Evolutionary conservation across 2,888 invertebrate species (phyloP), one percentile per base, ranked within the genome.

Genomic region (Chelonus formosanus): DNA sequence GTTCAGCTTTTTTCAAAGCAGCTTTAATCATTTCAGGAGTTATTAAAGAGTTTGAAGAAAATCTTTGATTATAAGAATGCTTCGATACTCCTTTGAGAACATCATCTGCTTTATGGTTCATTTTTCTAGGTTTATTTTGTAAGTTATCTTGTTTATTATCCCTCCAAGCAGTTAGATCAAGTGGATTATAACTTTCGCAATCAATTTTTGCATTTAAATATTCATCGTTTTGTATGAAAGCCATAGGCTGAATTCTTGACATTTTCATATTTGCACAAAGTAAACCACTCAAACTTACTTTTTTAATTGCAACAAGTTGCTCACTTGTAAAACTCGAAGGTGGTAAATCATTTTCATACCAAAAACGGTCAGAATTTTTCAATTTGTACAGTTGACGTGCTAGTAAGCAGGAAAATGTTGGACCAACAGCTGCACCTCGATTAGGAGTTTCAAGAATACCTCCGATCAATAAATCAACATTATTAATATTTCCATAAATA

Each of bases 341-440:
- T 0, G 95, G 96, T 54, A 96, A 87, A 79, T 96, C 96, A 80
- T 96, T 96, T 84, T 97, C 97, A 79, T 96, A 97, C 96, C 96
- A 97, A 82, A 96, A 97, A 70, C 97, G 87, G 86, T 97, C 97
- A 62, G 95, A 93, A 75, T 91, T 91, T 76, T 95, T 90, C 4
- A 95, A 85, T 71, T 91, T 90, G 47, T 90, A 89, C 81, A 97
- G 96, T 83, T 97, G 97, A 62, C 90, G 84, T 35, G 91, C 92
- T 6, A 97, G 80, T 5, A 97, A 87, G 76, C 97, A 97, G n/a
- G 92, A 91, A 60, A 96, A 90, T 0, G 96, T 96, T 0, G 93
- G 92, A 2, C 97, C 97, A 3, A 97, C 90, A 0, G 94, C 88
- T 0, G 94, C 92, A 3, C 95, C 96, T 1, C 91, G 89, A 0